Evolutionary conservation across 1,140 invertebrate species (phyloP), one percentile per base, ranked within the genome.

Genomic region (Wiebesia pumilae): DNA sequence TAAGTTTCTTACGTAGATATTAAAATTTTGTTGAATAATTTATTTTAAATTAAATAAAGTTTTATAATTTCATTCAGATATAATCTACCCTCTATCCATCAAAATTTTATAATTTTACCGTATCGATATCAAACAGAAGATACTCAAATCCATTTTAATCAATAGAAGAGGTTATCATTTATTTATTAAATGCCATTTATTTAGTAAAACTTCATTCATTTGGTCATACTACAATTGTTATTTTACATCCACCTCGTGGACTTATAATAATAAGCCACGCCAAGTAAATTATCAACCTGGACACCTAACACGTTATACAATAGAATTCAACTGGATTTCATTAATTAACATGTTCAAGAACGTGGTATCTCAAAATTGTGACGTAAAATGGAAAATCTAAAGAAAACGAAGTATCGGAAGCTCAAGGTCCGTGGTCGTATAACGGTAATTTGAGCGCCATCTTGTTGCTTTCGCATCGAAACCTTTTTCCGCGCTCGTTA

Each of bases 381-480:
- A 54, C 58, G 40, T 79, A 67, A 84, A 84, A 47, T 35, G 54
- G 21, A 47, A 78, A 78, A 67, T 33, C 43, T 24, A 81, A 69
- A 43, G 2, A 4, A 62, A 62, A 47, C 30, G 30, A 62, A 38
- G 43, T 14, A 65, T 35, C 30, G 47, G 43, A 40, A 65, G 47
- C 3, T n/a, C 47, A 27, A 54, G n/a, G 30, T 54, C 51, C 19
- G 3, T 2, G 16, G 19, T 12, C 51, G 51, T 54, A 16, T 54
- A 47, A 47, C 51, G 51, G 19, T 19, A 2, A 2, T 21, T 12
- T 54, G 12, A 54, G 3, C 58, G 43, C 33, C 40, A n/a, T 12
- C 58, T 77, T 84, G 67, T 73, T 43, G 69, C 24, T 35, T 3
- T 19, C 43, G 12, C 77, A 30, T 79, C 3, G n/a, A n/a, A n/a